Evolutionary conservation across 2,113 vertebrate species (phyloP), one percentile per base, ranked within the genome.

Genomic region (Eleginops maclovinus): DNA sequence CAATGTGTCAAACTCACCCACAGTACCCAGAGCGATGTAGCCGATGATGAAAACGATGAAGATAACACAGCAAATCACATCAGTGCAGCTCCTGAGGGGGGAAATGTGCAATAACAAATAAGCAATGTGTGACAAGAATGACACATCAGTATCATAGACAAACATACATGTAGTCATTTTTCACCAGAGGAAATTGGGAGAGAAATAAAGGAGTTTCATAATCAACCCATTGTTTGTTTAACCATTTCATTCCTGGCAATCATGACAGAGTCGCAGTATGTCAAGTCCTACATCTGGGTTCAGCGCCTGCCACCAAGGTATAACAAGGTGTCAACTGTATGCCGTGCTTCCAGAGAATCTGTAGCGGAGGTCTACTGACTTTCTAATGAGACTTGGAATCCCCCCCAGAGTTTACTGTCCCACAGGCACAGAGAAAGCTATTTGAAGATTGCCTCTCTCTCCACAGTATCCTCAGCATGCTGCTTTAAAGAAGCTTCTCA

Each of bases 1-100:
- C 54, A 85, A 84, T 16, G 68, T 78, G 55, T 73, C 70, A 81
- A 71, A 98, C 98, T 99, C 93, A 99, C 98, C 98, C 63, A 97
- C 82, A 10, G 97, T 94, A 87, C 98, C 98, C 93, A 99, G 93
- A 21, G 95, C 89, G 77, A 98, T 96, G 95, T 99, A 99, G 86
- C 95, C 94, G 26, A 96, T 82, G 93, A 99, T 96, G 93, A 97
- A 94, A n/a, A 96, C 83, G 82, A 97, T 82, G 92, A 99, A 99
- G 93, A 98, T 91, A 72, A 96, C 82, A 83, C 97, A 98, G 94
- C 97, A 99, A 43, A 97, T 24, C 78, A 97, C 64, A 36, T 99
- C 98, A 41, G 98, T 99, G 91, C 96, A 98, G 87, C 77, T 93
- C 95, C 97, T 99, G 86, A 28, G 75, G 73, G 50, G 65, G 6